phyloP scores from a whole-genome alignment of 2,113 vertebrate species.

The Boulengeromyrus knoepffleri region DNA sequence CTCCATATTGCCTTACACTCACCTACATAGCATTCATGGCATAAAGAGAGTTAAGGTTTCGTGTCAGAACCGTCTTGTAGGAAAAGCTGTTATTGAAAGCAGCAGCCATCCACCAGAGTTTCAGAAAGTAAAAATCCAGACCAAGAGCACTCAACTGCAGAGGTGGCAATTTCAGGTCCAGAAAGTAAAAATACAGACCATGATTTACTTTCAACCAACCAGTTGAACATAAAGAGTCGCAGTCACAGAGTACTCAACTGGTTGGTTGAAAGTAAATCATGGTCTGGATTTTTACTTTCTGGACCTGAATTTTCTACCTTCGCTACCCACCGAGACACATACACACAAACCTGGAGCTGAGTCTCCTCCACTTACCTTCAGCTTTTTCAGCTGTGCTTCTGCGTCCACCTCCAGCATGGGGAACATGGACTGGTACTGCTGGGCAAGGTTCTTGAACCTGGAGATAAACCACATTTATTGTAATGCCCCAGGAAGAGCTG shows the following conservation, averaged over 20 bases:
- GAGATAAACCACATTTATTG: slow-evolving; percentile 15
- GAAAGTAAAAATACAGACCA: too few relatives aligned
- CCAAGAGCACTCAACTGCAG: background rate
- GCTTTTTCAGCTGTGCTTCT: slow-evolving; percentile 82
- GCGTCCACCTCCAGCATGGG: slow-evolving; percentile 74
- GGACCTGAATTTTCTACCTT: background rate
- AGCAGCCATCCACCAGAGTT: background rate
- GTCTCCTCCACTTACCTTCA: slow-evolving; percentile 68
- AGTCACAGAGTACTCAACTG: background rate
- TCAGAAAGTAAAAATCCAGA: background rate
- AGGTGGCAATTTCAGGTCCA: too few relatives aligned
- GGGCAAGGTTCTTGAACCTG: slow-evolving; percentile 89
- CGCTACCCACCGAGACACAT: background rate
- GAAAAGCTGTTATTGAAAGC: background rate
- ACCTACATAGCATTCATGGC: background rate
- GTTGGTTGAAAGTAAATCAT: background rate
- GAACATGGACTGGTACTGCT: slow-evolving; percentile 91
- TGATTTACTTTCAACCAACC: background rate
- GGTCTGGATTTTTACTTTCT: background rate
- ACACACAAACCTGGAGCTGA: background rate
- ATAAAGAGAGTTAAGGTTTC: background rate
- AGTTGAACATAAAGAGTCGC: background rate
- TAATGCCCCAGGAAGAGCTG: background rate
- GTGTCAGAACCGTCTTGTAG: background rate
- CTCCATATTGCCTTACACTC: background rate